These are phyloP conservation scores for Narcine bancroftii DNA, from an alignment of 2,113 vertebrate species.

Conservation along the genomic window DNA sequence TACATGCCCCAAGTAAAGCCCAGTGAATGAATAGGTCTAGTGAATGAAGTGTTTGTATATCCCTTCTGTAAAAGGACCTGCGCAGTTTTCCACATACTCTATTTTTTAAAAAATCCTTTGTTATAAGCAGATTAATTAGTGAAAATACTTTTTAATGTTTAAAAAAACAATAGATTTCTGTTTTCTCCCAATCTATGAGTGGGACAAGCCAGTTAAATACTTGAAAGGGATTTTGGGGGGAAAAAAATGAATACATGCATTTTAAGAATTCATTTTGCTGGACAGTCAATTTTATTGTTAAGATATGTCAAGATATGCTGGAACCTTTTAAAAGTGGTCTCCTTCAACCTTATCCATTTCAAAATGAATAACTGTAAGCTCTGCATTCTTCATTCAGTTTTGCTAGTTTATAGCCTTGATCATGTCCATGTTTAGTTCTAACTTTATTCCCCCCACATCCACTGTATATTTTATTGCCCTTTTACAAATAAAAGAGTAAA, in stretches of 20 bases:
- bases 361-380: neutral
- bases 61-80: neutral
- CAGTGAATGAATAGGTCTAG: neutral
- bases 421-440: neutral
- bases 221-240: neutral
- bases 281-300: neutral
- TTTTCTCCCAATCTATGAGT: neutral
- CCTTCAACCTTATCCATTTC: constrained; percentile 26
- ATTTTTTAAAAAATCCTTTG: neutral
- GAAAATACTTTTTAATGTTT: neutral
- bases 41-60: neutral
- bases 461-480: neutral
- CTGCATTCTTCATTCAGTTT: neutral
- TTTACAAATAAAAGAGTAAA: neutral
- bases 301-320: neutral
- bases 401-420: neutral
- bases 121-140: neutral
- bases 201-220: neutral
- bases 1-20: neutral
- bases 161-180: neutral
- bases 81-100: neutral
- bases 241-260: too few species aligned
- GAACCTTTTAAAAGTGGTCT: constrained; percentile 51
- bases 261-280: neutral
- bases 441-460: neutral